phyloP scores from a whole-genome alignment of 2,797 vertebrate genomes.

The Hippopotamyrus pictus region DNA sequence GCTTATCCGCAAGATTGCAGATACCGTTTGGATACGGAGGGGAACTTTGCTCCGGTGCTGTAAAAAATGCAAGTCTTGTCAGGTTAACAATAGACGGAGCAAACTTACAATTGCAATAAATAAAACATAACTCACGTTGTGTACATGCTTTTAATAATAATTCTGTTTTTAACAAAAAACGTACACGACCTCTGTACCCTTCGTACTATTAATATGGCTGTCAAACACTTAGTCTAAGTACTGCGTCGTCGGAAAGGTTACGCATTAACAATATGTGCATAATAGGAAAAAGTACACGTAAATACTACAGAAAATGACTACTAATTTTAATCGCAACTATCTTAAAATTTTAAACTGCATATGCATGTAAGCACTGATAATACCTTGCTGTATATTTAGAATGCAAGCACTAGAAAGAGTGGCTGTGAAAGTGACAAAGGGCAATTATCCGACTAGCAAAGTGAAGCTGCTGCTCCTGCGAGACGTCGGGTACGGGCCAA shows the following conservation, averaged over 20 bases:
- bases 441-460: constrained; percentile 31
- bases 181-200: not conserved
- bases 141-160: not conserved
- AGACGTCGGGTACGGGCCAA: constrained; percentile 12
- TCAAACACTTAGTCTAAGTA: not conserved
- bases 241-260: not conserved
- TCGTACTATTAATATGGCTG: not conserved
- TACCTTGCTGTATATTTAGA: constrained; percentile 39
- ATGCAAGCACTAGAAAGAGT: constrained; percentile 52
- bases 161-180: not conserved
- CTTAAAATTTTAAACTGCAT: not conserved
- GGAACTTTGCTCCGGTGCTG: constrained; percentile 70
- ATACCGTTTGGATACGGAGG: constrained; percentile 61
- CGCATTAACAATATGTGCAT: not conserved
- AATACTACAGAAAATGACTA: not conserved
- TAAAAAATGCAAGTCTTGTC: constrained; percentile 73
- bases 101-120: not conserved
- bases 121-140: not conserved
- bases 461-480: constrained; percentile 34
- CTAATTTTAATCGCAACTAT: not conserved
- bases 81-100: constrained; percentile 59
- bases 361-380: not conserved
- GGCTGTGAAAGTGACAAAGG: constrained; percentile 52
- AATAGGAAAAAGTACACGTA: not conserved
- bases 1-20: constrained; percentile 69